These are phyloP conservation scores for Jacana jacana DNA, from an alignment of 2,113 vertebrate species.

Conservation along the genomic window DNA sequence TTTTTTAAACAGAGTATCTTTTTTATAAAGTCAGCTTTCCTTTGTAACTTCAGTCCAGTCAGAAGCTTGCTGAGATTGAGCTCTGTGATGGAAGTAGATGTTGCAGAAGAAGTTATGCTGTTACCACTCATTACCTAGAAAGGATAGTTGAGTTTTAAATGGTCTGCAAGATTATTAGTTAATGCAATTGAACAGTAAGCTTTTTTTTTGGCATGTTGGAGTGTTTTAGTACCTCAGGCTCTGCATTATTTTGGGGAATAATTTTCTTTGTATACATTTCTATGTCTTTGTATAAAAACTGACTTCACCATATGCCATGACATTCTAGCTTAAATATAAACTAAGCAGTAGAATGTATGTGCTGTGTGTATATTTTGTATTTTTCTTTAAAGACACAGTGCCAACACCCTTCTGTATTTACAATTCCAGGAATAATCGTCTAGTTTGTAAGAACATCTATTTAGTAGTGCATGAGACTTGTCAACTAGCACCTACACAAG, in stretches of 20 bases:
- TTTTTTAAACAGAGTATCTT: not conserved
- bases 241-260: not conserved
- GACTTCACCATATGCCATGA: not conserved
- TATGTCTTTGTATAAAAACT: not conserved
- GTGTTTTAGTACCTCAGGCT: not conserved
- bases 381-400: not conserved
- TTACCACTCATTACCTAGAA: not conserved
- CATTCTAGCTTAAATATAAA: not conserved
- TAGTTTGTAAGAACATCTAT: not conserved
- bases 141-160: not conserved
- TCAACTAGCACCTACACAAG: constrained; percentile 26
- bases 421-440: constrained; percentile 10
- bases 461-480: not conserved
- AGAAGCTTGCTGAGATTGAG: not conserved
- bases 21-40: not conserved
- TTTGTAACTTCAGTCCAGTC: not conserved
- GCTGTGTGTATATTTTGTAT: not conserved
- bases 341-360: not conserved
- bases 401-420: constrained; percentile 47
- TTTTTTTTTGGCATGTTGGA: not conserved
- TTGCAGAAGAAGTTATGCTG: not conserved
- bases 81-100: not conserved
- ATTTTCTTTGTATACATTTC: constrained; percentile 32
- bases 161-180: not conserved
- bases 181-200: not conserved